Base-by-base conservation (phyloP, 2,113 vertebrate species). In the Pangasianodon gigas region DNA sequence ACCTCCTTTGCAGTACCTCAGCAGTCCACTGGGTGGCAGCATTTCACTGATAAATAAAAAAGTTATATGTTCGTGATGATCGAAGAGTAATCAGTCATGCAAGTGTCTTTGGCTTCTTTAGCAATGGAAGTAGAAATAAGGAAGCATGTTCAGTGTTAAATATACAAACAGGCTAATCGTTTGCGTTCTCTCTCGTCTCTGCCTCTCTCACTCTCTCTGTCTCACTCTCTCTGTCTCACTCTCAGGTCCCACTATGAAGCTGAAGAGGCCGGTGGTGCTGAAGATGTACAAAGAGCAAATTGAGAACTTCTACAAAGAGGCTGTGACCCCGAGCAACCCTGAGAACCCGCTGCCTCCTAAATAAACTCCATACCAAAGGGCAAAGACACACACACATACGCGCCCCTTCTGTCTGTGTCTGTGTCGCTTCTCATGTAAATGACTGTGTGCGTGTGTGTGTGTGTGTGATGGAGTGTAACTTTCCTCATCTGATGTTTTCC, bases 171-270 rank as follows among this genome's bases (percentile, higher is more conserved):
- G 7, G 29, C 79, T 56, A 11, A 80, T 29, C 5, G 75, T 48
- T 48, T 77, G 37, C 2, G 19, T 26, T 46, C 74, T 46, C 37
- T 74, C 16, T 74, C 14, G 19, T n/a, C 98, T 98, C 97, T 0
- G 29, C 32, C 1, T 16, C 11, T 19, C 29, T 52, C 69, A 48
- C 19, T 87, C n/a, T 85, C 24, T 75, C 60, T 75, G 16, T 8
- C 44, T 1, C 90, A 99, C 98, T 80, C 13, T 79, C 1, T n/a
- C 71, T 65, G n/a, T 88, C n/a, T 84, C 37, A 80, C 67, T 8
- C 41, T 2, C 90, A 99, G 98, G 98, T 32, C 98, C 98, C 0
- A 98, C 97, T 0, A 96, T 97, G 96, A 99, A 99, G 94, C 93
- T 99, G 88, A 98, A 95, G 94, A 94, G 98, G 46, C 90, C 95